These are phyloP conservation scores for Erythrocebus patas DNA, from an alignment of 2,113 vertebrate species.

Conservation along the genomic window DNA sequence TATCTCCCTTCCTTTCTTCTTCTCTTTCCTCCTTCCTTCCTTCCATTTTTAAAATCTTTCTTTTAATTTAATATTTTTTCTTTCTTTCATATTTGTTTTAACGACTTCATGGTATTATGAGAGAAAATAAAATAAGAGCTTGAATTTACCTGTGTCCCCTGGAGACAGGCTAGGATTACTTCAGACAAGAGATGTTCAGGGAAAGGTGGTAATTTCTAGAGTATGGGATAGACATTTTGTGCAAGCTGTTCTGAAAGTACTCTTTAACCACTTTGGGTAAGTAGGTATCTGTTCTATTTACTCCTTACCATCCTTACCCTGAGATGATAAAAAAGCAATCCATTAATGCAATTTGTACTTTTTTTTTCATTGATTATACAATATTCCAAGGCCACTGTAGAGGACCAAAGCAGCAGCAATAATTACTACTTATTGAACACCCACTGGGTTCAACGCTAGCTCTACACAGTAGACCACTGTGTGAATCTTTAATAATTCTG, in stretches of 20 bases:
- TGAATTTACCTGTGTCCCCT: not conserved
- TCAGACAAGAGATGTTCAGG: not conserved
- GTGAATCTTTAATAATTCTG: conserved; percentile 50
- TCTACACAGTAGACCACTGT: conserved; percentile 38
- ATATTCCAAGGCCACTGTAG: conserved; percentile 19
- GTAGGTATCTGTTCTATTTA: not conserved
- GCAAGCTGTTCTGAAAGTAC: not conserved
- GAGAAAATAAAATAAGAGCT: not conserved
- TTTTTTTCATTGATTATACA: conserved; percentile 57
- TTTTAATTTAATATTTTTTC: not conserved
- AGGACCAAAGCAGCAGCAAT: conserved; percentile 48
- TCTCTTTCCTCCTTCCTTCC: too few species aligned
- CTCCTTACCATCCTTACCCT: not conserved
- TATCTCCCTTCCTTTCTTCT: not conserved
- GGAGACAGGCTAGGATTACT: not conserved
- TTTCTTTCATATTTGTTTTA: not conserved
- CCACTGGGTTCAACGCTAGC: not conserved
- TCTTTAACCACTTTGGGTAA: not conserved
- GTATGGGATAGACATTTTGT: not conserved
- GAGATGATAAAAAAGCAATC: conserved; percentile 7
- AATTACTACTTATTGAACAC: conserved; percentile 57
- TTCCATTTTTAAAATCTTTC: not conserved
- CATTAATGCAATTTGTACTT: conserved; percentile 60
- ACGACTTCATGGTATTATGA: not conserved
- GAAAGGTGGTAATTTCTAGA: not conserved